Evolutionary conservation across 1,140 invertebrate genomes (phyloP).

Genomic region (Lucilia sericata): DNA sequence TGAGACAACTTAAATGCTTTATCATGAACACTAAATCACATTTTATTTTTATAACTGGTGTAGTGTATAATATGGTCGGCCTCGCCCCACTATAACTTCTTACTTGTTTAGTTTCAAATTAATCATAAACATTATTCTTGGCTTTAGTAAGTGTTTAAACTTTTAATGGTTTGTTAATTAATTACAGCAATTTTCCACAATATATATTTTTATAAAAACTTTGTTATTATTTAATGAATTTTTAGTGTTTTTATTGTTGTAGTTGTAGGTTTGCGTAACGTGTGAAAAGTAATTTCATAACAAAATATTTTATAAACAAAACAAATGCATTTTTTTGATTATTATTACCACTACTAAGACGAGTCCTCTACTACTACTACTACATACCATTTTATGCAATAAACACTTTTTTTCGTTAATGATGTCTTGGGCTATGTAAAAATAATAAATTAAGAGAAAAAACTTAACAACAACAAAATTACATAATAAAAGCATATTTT

Average conservation of each 20-base stretch:
- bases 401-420: not conserved
- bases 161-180: not conserved
- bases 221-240: not conserved
- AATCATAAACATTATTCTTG: not conserved
- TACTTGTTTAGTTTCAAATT: no score
- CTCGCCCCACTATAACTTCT: no score
- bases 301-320: not conserved
- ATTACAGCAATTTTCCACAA: not conserved
- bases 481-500: not conserved
- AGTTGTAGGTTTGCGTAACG: not conserved
- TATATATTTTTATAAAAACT: slow-evolving; percentile 1
- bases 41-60: no score
- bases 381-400: not conserved
- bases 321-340: slow-evolving; percentile 4
- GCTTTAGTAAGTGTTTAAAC: not conserved
- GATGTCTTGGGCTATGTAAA: not conserved
- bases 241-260: not conserved
- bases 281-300: not conserved
- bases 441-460: not conserved
- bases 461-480: not conserved
- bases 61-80: no score
- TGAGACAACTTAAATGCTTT: no score
- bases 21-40: no score
- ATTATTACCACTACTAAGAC: not conserved
- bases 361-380: no score